phyloP scores from a whole-genome alignment of 1,140 invertebrate genomes.

The Zaprionus lachaisei region DNA sequence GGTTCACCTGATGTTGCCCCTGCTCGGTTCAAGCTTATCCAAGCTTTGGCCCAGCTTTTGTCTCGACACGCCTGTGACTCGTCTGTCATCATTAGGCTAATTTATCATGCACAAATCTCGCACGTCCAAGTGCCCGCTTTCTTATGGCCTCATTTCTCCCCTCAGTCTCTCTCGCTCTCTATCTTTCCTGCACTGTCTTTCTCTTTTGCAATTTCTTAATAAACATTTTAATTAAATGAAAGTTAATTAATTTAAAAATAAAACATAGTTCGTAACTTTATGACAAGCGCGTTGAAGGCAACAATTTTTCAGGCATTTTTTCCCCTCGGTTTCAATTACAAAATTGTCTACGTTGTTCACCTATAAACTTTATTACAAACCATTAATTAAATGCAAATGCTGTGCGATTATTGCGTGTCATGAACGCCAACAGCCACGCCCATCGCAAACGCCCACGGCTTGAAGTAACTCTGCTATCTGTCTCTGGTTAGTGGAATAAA shows the following conservation, averaged over 20 bases:
- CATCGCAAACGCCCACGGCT: constrained; percentile 16
- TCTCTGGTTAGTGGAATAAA: constrained; percentile 24
- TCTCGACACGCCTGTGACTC: constrained; percentile 58
- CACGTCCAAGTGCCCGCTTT: constrained; percentile 34
- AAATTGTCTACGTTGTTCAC: constrained; percentile 58
- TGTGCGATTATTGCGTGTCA: constrained; percentile 75
- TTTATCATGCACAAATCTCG: constrained; percentile 69
- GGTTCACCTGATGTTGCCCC: constrained; percentile 16
- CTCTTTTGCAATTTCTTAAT: constrained; percentile 54
- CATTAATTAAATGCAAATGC: constrained; percentile 79
- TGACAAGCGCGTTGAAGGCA: constrained; percentile 34
- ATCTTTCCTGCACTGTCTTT: background rate
- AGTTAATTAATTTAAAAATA: constrained; percentile 60
- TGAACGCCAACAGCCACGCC: constrained; percentile 52
- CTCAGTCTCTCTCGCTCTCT: background rate
- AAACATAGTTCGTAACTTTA: constrained; percentile 54
- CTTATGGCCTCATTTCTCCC: constrained; percentile 18
- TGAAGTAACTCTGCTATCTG: constrained; percentile 16
- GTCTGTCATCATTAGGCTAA: constrained; percentile 74
- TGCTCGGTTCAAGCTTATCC: constrained; percentile 42
- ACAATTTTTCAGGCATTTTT: constrained; percentile 4
- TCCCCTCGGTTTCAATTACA: constrained; percentile 68
- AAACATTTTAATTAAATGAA: constrained; percentile 73
- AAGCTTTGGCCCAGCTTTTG: constrained; percentile 62
- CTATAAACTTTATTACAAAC: constrained; percentile 44